Conservation (phyloP, 2,888 invertebrate species). For the Gerris lacustris region DNA sequence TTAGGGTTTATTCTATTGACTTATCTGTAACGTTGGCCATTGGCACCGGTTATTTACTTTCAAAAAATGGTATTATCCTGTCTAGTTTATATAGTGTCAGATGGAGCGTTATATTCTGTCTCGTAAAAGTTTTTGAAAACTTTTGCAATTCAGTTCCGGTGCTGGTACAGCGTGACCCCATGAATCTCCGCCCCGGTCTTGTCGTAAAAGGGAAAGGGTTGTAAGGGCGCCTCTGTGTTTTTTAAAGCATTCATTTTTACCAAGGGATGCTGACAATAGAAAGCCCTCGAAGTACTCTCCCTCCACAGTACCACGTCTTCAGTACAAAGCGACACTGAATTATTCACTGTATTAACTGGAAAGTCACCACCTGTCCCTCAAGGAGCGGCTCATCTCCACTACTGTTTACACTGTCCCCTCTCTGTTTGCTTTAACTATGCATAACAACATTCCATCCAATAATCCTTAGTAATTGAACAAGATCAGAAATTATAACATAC, state of each 20-base stretch:
- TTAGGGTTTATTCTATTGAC: no score
- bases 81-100: not conserved
- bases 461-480: no score
- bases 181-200: not conserved
- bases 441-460: not conserved
- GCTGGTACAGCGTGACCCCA: not conserved
- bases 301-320: not conserved
- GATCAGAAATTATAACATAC: no score
- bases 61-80: no score
- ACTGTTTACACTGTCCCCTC: not conserved
- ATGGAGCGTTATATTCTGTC: not conserved
- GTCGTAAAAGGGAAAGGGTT: no score
- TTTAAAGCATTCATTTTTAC: no score
- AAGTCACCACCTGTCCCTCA: slow-evolving; percentile 1
- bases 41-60: no score
- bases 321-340: not conserved
- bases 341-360: not conserved
- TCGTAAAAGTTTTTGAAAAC: not conserved
- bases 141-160: not conserved
- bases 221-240: no score
- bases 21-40: no score
- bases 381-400: not conserved
- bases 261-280: not conserved
- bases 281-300: not conserved
- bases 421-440: not conserved